phyloP scores from a whole-genome alignment of 2,888 invertebrate species.

The Sinelater perroti region DNA sequence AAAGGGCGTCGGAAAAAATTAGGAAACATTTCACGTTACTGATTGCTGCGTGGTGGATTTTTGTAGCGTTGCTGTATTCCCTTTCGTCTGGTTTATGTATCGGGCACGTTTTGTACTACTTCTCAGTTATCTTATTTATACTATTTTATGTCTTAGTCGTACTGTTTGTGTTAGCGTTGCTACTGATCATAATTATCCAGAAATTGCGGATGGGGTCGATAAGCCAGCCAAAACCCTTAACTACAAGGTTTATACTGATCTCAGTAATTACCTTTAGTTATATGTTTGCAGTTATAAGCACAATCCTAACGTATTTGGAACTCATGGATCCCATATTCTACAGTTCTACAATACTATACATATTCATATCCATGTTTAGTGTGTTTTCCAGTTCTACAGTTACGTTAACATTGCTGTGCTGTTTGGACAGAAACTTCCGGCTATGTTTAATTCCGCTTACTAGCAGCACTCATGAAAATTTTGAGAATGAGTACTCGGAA shows the following conservation, averaged over 20 bases:
- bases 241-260: neutral
- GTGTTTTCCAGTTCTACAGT: neutral
- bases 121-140: neutral
- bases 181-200: neutral
- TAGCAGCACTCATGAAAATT: neutral
- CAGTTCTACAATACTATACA: neutral
- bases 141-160: neutral
- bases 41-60: neutral
- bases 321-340: neutral
- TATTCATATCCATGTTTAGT: neutral
- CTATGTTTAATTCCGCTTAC: neutral
- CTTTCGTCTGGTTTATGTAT: neutral
- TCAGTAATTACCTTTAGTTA: neutral
- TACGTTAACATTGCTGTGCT: neutral
- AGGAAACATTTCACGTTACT: neutral
- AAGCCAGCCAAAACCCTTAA: neutral
- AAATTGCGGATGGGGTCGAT: neutral
- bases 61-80: neutral
- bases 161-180: conserved; percentile 2
- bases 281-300: neutral
- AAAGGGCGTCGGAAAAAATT: neutral
- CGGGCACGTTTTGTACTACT: neutral
- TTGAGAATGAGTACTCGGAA: neutral
- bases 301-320: neutral
- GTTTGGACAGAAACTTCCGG: neutral